A percentile compares a stretch with the other conserved stretches of the same genome.
phyloP scores from a whole-genome alignment of 2,113 vertebrate species.

The Spermophilus dauricus region DNA sequence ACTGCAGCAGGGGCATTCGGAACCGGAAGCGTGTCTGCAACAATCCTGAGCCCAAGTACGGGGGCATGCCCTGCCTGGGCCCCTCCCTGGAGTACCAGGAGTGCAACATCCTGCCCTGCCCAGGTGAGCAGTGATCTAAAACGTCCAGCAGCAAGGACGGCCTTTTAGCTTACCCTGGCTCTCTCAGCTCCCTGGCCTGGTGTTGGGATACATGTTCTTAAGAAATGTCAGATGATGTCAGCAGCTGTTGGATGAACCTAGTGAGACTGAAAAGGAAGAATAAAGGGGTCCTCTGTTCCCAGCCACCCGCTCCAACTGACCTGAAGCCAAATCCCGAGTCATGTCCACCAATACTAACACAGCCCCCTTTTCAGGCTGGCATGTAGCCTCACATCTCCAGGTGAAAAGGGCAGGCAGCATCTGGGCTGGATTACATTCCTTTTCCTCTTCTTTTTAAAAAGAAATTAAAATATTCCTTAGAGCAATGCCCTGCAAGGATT shows the following conservation, averaged over 20 bases:
- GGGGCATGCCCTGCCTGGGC: conserved; percentile 95
- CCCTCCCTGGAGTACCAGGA: conserved; percentile 96
- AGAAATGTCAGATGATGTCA: neutral
- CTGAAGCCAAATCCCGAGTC: no score
- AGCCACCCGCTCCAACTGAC: neutral
- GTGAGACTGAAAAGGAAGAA: neutral
- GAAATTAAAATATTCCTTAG: neutral
- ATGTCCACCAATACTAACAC: accelerated
- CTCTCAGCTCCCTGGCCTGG: neutral
- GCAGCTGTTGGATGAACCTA: neutral
- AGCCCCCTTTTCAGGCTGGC: neutral
- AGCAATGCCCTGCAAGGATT: neutral
- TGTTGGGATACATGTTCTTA: neutral
- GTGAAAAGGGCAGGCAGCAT: neutral
- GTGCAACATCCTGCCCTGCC: conserved; percentile 97
- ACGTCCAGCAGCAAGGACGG: neutral
- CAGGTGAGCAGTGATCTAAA: conserved; percentile 88
- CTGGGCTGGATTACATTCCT: neutral
- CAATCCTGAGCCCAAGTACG: conserved; percentile 95
- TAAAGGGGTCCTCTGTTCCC: neutral
- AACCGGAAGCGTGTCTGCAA: conserved; percentile 95
- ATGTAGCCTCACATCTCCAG: neutral
- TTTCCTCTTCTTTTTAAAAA: neutral
- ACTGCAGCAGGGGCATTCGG: conserved; percentile 96
- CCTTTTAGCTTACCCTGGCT: neutral